Conservation (phyloP, 2,888 invertebrate species). For the Apotomis betuletana region DNA sequence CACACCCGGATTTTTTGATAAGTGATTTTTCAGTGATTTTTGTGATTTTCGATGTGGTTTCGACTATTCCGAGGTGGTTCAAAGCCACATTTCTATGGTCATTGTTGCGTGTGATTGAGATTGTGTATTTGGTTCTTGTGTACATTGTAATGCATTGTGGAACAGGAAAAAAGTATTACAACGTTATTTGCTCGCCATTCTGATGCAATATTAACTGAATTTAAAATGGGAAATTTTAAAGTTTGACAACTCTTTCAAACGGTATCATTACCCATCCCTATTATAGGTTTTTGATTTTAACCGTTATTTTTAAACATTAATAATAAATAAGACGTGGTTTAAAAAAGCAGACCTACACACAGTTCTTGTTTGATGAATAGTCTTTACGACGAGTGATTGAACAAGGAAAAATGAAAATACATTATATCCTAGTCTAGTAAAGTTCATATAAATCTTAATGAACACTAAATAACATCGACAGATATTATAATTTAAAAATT, state of each 20-base stretch:
- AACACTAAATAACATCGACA: too few species aligned
- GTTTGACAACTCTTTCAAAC: neutral
- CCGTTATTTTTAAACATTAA: neutral
- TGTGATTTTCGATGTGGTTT: conserved; percentile 45
- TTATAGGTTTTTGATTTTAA: neutral
- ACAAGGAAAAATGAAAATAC: too few species aligned
- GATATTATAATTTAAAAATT: too few species aligned
- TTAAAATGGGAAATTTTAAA: neutral
- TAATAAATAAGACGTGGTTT: too few species aligned
- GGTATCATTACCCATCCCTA: neutral
- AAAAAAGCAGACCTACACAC: too few species aligned
- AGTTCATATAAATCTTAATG: too few species aligned
- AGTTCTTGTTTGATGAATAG: too few species aligned
- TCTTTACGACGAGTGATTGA: too few species aligned
- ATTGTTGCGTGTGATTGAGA: conserved; percentile 63
- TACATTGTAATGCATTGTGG: conserved; percentile 43
- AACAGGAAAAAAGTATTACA: conserved; percentile 27
- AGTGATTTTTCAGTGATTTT: conserved; percentile 45
- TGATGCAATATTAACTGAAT: conserved; percentile 5
- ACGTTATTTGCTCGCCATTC: conserved; percentile 1
- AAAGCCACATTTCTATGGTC: conserved; percentile 72
- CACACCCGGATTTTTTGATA: conserved; percentile 59
- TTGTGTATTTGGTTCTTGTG: conserved; percentile 39
- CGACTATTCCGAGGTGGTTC: conserved; percentile 65
- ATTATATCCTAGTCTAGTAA: too few species aligned